Evolutionary conservation across 2,113 vertebrate species (phyloP).

Genomic region (Butastur rufipennis): DNA sequence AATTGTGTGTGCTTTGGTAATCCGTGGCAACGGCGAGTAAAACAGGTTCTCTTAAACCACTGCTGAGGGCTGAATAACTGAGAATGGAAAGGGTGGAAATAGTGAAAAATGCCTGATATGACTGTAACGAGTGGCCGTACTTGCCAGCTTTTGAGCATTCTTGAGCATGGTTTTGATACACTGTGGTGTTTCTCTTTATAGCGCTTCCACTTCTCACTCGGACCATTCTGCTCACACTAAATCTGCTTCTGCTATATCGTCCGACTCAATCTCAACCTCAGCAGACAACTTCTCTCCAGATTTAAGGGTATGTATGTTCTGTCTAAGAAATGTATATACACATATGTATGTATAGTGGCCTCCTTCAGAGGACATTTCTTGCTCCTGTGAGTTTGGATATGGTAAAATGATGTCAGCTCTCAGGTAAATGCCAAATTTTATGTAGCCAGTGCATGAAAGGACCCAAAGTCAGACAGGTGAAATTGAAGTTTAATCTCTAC

Average conservation of each 20-base stretch:
- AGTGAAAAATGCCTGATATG: not conserved
- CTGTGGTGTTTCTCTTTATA: conserved; percentile 51
- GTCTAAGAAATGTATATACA: not conserved
- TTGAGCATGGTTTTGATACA: not conserved
- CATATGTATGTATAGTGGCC: not conserved
- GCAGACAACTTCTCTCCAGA: conserved; percentile 87
- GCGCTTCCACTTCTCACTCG: conserved; percentile 88
- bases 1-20: not conserved
- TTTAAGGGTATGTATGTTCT: conserved; percentile 78
- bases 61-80: not conserved
- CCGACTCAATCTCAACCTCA: conserved; percentile 83
- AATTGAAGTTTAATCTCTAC: not conserved
- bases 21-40: not conserved
- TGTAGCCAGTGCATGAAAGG: not conserved
- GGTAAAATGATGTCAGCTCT: not conserved
- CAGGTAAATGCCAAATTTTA: not conserved
- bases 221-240: conserved; percentile 85
- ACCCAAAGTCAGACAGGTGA: not conserved
- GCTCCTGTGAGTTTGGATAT: not conserved
- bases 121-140: accelerated
- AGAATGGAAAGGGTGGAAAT: not conserved
- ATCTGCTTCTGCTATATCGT: conserved; percentile 78
- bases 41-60: not conserved
- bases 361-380: not conserved
- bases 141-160: not conserved